A percentile compares a stretch with the other conserved stretches of the same genome.
phyloP scores from a whole-genome alignment of 2,113 vertebrate genomes.

The Gracilinanus agilis region DNA sequence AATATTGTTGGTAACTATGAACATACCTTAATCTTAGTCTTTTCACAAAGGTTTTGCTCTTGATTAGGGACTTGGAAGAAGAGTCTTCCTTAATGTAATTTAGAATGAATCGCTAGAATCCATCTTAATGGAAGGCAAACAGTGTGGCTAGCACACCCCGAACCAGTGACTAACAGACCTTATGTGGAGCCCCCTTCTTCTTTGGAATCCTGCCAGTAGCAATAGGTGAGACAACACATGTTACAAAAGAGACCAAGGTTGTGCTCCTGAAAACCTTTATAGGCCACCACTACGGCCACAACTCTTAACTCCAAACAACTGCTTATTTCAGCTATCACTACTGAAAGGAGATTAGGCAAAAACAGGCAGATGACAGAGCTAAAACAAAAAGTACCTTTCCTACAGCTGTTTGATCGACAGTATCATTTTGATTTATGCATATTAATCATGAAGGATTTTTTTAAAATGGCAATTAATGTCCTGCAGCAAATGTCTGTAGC shows the following conservation, averaged over 20 bases:
- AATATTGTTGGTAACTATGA: not conserved
- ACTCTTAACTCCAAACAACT: conserved; percentile 67
- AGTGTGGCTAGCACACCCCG: conserved; percentile 10
- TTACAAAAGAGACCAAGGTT: conserved; percentile 50
- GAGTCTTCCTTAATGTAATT: not conserved
- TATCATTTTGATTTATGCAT: conserved; percentile 5
- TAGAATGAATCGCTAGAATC: conserved; percentile 9
- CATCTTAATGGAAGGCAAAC: not conserved
- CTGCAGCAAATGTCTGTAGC: not conserved
- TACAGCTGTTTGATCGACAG: conserved; percentile 8
- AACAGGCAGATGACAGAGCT: conserved; percentile 34
- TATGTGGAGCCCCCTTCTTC: conserved; percentile 45
- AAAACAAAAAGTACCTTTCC: conserved; percentile 49
- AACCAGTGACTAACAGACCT: conserved; percentile 43
- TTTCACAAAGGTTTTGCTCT: conserved; percentile 2
- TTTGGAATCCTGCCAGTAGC: conserved; percentile 52
- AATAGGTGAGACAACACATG: conserved; percentile 57
- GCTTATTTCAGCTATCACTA: conserved; percentile 39
- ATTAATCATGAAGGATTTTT: conserved; percentile 19
- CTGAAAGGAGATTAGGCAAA: conserved; percentile 50
- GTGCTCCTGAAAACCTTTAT: conserved; percentile 68
- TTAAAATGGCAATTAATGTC: not conserved
- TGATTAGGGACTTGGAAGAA: not conserved
- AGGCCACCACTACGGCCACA: conserved; percentile 59
- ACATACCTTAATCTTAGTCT: not conserved